Evolutionary conservation across 2,888 invertebrate genomes (phyloP), one percentile per base, ranked within the genome.

Genomic region (Drosophila kokeensis): DNA sequence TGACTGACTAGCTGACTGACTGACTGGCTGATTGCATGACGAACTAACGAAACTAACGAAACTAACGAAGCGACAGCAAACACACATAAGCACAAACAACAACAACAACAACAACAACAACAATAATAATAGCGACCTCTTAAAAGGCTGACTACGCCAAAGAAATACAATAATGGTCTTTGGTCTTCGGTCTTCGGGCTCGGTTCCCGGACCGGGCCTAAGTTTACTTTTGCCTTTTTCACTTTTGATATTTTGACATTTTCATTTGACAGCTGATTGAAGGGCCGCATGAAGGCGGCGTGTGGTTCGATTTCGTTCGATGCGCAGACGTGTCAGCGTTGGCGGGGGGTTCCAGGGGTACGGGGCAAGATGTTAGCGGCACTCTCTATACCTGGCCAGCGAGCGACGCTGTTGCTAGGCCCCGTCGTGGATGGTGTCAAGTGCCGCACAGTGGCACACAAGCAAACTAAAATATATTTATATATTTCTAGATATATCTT

Each of bases 201-300:
- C 40, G 58, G 55, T 77, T 72, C 81, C 74, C 32, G 54, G 78
- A 65, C 81, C 76, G 87, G 87, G 76, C 86, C 90, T 78, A 89
- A 90, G 90, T 90, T 89, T 87, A 87, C 90, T 87, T 45, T 87
- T 87, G 90, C 90, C 87, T 87, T 87, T 87, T 89, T 90, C 89
- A 87, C 89, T 87, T 90, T 87, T 87, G 87, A 89, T 87, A 87
- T 87, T 87, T 90, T 87, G 87, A 87, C 87, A 90, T 87, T 87
- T 87, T 90, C 90, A 87, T 90, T 90, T 87, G 87, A 87, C 87
- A 87, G 90, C 89, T 87, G 87, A 90, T 90, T 90, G 90, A 87
- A 90, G 87, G 87, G 89, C 84, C 83, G 61, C 79, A 73, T 65
- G 78, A 64, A 66, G 69, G 69, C 48, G 30, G n/a, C 54, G 69